Evolutionary conservation across 2,113 vertebrate species (phyloP), one percentile per base, ranked within the genome.

Genomic region (Gallinago jamesoni): DNA sequence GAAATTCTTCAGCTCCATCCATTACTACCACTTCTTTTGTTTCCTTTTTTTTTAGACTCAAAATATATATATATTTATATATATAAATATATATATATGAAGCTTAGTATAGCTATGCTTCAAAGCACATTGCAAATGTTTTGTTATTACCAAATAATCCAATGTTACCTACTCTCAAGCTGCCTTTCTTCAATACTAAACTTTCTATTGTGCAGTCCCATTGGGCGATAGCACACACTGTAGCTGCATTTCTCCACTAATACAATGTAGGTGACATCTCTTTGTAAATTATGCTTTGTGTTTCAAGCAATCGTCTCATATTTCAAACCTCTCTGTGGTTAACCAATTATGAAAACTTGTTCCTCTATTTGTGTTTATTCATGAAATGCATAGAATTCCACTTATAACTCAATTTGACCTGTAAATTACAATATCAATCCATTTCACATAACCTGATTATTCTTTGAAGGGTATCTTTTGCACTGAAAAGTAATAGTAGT

Each of bases 271-370:
- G 85, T 24, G 45, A 60, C 78, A 95, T 56, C 62, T 88, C 4
- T 94, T 59, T 97, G 86, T 96, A 98, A 98, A 98, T 98, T 95
- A 97, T 93, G 82, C 72, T 97, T 97, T 96, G 93, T 48, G 52
- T 92, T 85, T 92, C 62, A 96, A 98, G 93, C 93, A 98, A 92
- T 93, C 87, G 19, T 57, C 83, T 95, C 91, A 92, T 91, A 83
- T 93, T 97, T 97, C 97, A 84, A 97, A 98, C 77, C 86, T 97
- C 77, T 96, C 96, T 14, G 83, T 88, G 56, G 87, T 97, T 97
- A 94, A 98, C 50, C 95, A 95, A 62, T 98, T 97, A 96, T 97
- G 98, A 96, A 53, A 87, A 35, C 9, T 74, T 80, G 20, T 15
- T 62, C 17, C 48, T 31, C 7, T 74, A 6, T 43, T 47, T 55